Conservation (phyloP, 2,888 invertebrate species). For the Labia minor region DNA sequence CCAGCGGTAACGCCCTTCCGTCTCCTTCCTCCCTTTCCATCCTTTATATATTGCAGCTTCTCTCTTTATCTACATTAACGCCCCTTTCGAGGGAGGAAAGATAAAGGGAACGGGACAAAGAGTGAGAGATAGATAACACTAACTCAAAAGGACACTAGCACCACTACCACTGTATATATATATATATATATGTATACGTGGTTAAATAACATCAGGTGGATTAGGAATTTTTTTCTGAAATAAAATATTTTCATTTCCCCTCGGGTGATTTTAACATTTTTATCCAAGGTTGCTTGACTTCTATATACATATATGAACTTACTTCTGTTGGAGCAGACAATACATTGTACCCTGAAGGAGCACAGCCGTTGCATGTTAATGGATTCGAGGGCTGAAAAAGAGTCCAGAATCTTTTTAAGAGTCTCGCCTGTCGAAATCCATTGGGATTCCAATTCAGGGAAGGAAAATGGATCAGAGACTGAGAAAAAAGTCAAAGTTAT, state of each 20-base stretch:
- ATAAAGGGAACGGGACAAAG: neutral
- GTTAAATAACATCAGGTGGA: neutral
- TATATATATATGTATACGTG: neutral
- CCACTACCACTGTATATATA: neutral
- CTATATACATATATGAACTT: too few species aligned
- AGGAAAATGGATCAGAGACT: too few species aligned
- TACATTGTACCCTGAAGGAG: too few species aligned
- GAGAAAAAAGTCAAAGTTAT: too few species aligned
- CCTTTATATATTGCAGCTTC: neutral
- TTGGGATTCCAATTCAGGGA: too few species aligned
- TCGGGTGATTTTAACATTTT: neutral
- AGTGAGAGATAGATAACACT: neutral
- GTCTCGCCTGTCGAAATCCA: too few species aligned
- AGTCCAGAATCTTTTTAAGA: too few species aligned
- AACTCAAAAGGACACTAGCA: neutral
- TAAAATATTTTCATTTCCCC: neutral
- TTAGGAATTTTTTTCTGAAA: neutral
- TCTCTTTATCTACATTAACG: conserved; percentile 13
- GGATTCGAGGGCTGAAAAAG: too few species aligned
- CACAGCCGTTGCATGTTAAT: too few species aligned
- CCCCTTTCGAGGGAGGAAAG: neutral
- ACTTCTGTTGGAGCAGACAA: too few species aligned
- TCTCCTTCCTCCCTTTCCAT: neutral
- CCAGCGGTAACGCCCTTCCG: conserved; percentile 8
- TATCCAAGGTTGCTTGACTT: too few species aligned